A percentile compares a stretch with the other conserved stretches of the same genome.
phyloP scores from a whole-genome alignment of 2,888 invertebrate genomes.

The Andrena praecox region DNA sequence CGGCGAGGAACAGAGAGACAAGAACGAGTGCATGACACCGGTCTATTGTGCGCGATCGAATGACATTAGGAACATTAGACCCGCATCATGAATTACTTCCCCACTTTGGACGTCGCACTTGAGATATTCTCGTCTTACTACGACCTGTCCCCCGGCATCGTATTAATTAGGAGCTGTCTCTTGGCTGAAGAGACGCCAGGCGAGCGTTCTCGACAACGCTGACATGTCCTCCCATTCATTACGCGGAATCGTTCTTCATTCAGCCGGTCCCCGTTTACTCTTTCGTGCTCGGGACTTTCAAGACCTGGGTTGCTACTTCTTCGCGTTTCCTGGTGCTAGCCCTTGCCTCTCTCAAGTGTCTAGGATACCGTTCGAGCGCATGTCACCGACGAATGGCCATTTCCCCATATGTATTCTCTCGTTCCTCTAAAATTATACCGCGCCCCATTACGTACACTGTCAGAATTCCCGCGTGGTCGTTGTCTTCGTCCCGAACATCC shows the following conservation, averaged over 20 bases:
- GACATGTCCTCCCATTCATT: constrained; percentile 37
- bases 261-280: background rate
- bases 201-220: constrained; percentile 19
- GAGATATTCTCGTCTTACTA: constrained; percentile 43
- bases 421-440: constrained; percentile 37
- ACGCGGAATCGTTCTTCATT: constrained; percentile 14
- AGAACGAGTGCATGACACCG: constrained; percentile 65
- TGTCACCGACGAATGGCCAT: background rate
- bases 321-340: background rate
- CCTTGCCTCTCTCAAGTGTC: background rate
- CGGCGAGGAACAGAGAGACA: constrained; percentile 50
- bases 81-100: constrained; percentile 78
- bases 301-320: background rate
- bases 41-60: constrained; percentile 75
- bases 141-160: constrained; percentile 13
- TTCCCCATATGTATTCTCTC: constrained; percentile 27
- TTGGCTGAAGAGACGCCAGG: background rate
- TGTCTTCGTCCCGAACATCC: constrained; percentile 36
- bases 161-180: constrained; percentile 61
- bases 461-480: constrained; percentile 30
- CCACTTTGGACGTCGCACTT: constrained; percentile 64
- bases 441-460: constrained; percentile 9
- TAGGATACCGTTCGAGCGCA: too few species aligned
- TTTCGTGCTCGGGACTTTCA: background rate
- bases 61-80: constrained; percentile 76